Evolutionary conservation across 2,888 invertebrate species (phyloP).

Genomic region (Gnatocerus cornutus): DNA sequence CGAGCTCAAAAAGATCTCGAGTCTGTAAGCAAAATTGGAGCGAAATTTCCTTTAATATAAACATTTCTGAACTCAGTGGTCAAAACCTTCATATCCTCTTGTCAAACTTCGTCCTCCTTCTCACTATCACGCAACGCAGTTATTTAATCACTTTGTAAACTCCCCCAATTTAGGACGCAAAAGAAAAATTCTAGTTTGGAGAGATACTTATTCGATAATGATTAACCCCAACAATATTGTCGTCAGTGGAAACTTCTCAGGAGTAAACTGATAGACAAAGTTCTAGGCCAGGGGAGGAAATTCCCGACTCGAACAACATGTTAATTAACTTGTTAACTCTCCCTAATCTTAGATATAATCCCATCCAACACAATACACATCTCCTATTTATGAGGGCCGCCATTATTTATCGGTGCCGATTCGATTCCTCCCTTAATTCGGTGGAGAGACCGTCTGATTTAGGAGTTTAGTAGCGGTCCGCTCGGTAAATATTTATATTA

Average conservation of each 20-base stretch:
- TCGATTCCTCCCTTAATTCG: conserved; percentile 36
- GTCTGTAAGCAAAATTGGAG: too few relatives aligned
- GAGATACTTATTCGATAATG: conserved; percentile 10
- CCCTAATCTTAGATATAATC: conserved; percentile 51
- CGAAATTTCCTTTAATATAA: too few relatives aligned
- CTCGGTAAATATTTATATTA: conserved; percentile 44
- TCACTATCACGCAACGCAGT: too few relatives aligned
- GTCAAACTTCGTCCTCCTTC: too few relatives aligned
- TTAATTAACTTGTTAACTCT: conserved; percentile 53
- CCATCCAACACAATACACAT: conserved; percentile 42
- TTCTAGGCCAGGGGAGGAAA: conserved; percentile 40
- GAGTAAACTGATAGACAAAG: conserved; percentile 39
- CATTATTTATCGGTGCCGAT: conserved; percentile 39
- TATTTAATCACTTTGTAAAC: too few relatives aligned
- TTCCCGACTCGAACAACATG: conserved; percentile 47
- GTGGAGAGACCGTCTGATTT: conserved; percentile 34
- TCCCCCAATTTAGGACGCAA: too few relatives aligned
- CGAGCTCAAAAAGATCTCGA: too few relatives aligned
- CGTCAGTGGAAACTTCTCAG: conserved; percentile 28
- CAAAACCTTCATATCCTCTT: too few relatives aligned
- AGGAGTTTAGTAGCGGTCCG: conserved; percentile 35
- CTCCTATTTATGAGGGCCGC: conserved; percentile 36
- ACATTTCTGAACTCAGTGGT: too few relatives aligned
- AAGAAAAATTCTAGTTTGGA: too few relatives aligned
- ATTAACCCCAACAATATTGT: conserved; percentile 24